These are phyloP conservation scores for Cardinalis cardinalis DNA, from an alignment of 2,113 vertebrate species.

Conservation along the genomic window DNA sequence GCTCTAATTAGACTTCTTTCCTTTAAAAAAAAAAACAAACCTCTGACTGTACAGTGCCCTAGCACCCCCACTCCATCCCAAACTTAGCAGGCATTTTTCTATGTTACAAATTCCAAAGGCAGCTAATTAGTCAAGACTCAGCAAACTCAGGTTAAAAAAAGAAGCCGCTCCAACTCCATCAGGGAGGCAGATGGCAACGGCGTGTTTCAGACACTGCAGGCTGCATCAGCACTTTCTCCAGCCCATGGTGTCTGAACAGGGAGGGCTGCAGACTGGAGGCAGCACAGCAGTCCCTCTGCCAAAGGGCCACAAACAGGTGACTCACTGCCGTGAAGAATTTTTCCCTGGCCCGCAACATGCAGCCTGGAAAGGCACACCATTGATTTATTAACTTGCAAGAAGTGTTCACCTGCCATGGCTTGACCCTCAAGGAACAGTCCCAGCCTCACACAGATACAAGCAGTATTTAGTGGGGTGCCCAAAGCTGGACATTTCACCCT, in stretches of 20 bases:
- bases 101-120: slow-evolving; percentile 38
- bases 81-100: slow-evolving; percentile 41
- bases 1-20: background rate
- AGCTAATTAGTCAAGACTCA: slow-evolving; percentile 63
- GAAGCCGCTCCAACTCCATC: slow-evolving; percentile 26
- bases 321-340: background rate
- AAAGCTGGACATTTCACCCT: background rate
- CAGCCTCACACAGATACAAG: background rate
- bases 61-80: slow-evolving; percentile 38
- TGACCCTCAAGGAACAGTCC: background rate
- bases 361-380: background rate
- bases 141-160: slow-evolving; percentile 64
- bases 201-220: slow-evolving; percentile 30
- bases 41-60: slow-evolving; percentile 17
- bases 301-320: slow-evolving; percentile 26
- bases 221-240: slow-evolving; percentile 66
- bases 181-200: slow-evolving; percentile 61
- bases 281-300: background rate
- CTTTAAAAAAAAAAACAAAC: background rate
- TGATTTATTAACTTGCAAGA: background rate
- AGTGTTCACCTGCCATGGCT: background rate
- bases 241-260: slow-evolving; percentile 40
- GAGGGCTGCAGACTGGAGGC: slow-evolving; percentile 17
- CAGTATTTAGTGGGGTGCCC: accelerated
- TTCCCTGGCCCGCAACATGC: accelerated